Base-by-base conservation (phyloP, 2,113 vertebrate genomes). In the Seriola rivoliana region DNA sequence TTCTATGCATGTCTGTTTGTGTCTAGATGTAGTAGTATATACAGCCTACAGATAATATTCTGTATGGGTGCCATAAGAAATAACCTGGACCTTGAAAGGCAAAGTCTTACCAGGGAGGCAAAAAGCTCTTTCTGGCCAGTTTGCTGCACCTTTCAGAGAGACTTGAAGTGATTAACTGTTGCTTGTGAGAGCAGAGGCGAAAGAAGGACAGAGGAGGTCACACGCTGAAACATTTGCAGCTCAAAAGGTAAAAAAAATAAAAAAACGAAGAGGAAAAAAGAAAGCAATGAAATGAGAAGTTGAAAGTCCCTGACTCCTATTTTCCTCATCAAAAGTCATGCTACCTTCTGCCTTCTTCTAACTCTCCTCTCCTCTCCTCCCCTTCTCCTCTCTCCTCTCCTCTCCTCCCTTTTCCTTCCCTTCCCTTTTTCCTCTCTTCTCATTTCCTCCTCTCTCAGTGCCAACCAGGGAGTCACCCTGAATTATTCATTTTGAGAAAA, bases 401-500 rank as follows among this genome's bases (percentile, higher is more conserved):
- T 71, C n/a, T 21, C 16, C 14, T 73, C 16, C 58, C 17, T n/a
- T 72, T 38, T 42, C 40, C 23, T 46, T 4, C 17, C 21, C 19
- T n/a, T 1, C 36, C 34, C 21, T 46, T 1, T 4, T 8, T 3
- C 29, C 16, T 12, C 12, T 4, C 8, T 23, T 54, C 12, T 55
- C 17, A 3, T 54, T 6, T 65, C 48, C 54, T 67, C 9, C 38
- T 17, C 12, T 52, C 44, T 75, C 55, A 13, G 14, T 82, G 59
- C 84, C 74, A 73, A 76, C 40, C 65, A 57, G 2, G 63, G 73
- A 92, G 80, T 75, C 58, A 71, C 80, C 69, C 88, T 94, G 91
- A 94, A 95, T 94, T 90, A 95, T 95, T 95, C 90, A 94, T 94
- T 87, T 85, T 75, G 78, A 84, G 86, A 93, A 93, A 94, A 94